These are phyloP conservation scores for Anarsia innoxiella DNA, from an alignment of 2,888 invertebrate species.

Conservation along the genomic window DNA sequence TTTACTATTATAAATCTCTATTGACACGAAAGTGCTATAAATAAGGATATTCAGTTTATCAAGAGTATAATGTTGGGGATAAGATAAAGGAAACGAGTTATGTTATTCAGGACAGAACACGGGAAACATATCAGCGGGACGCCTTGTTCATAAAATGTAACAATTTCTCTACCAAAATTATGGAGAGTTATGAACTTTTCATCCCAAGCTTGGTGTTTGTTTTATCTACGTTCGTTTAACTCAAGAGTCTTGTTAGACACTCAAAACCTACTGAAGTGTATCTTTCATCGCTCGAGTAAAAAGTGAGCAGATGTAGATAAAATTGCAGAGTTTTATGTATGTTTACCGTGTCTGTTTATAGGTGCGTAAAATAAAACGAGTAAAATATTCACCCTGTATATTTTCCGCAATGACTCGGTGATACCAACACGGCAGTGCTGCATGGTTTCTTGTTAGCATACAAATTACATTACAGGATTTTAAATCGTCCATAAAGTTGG, in stretches of 20 bases:
- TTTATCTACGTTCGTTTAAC: conserved; percentile 5
- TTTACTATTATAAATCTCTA: too few relatives aligned
- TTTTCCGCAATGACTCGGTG: conserved; percentile 34
- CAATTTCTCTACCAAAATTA: conserved; percentile 16
- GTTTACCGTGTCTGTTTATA: conserved; percentile 22
- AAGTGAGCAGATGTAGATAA: conserved; percentile 10
- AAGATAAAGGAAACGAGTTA: conserved; percentile 11
- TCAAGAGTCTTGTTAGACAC: conserved; percentile 30
- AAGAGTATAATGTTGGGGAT: conserved; percentile 29
- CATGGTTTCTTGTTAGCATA: conserved; percentile 43
- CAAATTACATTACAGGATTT: conserved; percentile 29
- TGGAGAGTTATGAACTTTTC: not conserved
- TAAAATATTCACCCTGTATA: conserved; percentile 41
- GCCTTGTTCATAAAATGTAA: conserved; percentile 19
- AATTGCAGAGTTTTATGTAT: conserved; percentile 16
- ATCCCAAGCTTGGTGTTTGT: not conserved
- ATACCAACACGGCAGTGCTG: conserved; percentile 41
- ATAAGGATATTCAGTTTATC: conserved; percentile 28
- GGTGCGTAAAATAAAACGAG: conserved; percentile 33
- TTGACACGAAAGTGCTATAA: too few relatives aligned
- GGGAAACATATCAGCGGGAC: conserved; percentile 22
- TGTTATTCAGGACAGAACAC: conserved; percentile 7
- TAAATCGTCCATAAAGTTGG: conserved; percentile 4
- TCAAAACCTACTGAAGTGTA: conserved; percentile 22
- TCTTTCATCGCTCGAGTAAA: conserved; percentile 16